These are phyloP conservation scores for Asobara japonica DNA, from an alignment of 1,140 invertebrate species.

Conservation along the genomic window DNA sequence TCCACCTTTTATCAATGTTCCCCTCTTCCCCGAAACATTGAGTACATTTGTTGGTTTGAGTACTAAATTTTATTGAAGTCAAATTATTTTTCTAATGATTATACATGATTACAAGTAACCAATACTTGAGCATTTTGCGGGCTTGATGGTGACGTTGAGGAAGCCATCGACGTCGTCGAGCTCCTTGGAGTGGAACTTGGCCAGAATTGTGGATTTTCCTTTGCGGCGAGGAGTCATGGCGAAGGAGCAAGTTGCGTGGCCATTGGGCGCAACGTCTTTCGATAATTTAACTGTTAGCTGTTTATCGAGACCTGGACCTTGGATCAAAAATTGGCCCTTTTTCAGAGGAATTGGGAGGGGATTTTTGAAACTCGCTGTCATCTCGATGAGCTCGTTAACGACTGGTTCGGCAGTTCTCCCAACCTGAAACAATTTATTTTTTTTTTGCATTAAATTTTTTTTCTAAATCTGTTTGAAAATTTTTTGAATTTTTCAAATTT, in stretches of 20 bases:
- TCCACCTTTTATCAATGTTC: no score
- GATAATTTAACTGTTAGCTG: slow-evolving; percentile 76
- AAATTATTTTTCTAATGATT: no score
- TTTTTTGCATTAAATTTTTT: background rate
- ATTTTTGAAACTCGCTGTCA: slow-evolving; percentile 81
- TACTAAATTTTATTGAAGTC: no score
- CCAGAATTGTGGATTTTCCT: slow-evolving; percentile 80
- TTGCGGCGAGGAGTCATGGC: slow-evolving; percentile 76
- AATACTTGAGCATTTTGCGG: background rate
- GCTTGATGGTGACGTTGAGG: slow-evolving; percentile 35
- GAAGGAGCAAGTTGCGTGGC: slow-evolving; percentile 74
- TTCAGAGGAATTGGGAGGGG: slow-evolving; percentile 81
- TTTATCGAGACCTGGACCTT: slow-evolving; percentile 80
- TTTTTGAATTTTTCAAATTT: no score
- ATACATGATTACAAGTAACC: slow-evolving; percentile 1
- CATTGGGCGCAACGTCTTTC: slow-evolving; percentile 72
- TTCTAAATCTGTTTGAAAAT: no score
- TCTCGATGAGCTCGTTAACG: slow-evolving; percentile 73
- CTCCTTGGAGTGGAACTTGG: slow-evolving; percentile 84
- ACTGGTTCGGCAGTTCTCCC: slow-evolving; percentile 70
- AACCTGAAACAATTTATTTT: background rate
- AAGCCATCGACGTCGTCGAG: slow-evolving; percentile 87
- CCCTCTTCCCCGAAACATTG: no score
- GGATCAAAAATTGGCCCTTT: slow-evolving; percentile 80
- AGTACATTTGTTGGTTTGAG: no score